phyloP scores from a whole-genome alignment of 2,888 invertebrate genomes.

The Platerodrilus igneus region DNA sequence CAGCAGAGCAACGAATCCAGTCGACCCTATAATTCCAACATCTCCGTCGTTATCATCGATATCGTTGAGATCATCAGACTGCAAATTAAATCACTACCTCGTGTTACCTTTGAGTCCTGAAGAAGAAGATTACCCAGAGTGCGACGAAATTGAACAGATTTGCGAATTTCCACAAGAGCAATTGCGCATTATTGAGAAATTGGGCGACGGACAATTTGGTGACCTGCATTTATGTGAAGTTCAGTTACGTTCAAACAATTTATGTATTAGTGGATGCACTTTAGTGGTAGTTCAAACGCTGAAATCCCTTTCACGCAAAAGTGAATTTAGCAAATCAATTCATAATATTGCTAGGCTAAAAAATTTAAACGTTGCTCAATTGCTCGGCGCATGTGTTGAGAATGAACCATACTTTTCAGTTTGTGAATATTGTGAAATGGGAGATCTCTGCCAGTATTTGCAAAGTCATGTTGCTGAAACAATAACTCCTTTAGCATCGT shows the following conservation, averaged over 20 bases:
- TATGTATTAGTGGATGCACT: constrained; percentile 42
- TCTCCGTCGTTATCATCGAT: constrained; percentile 38
- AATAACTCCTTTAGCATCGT: constrained; percentile 56
- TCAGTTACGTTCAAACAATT: constrained; percentile 27
- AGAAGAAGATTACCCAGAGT: constrained; percentile 52
- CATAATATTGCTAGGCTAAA: constrained; percentile 63
- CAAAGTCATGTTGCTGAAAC: constrained; percentile 75
- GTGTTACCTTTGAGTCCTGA: constrained; percentile 41
- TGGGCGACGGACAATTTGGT: constrained; percentile 73
- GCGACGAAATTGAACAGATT: constrained; percentile 50
- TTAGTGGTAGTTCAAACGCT: constrained; percentile 72
- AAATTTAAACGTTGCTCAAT: constrained; percentile 67
- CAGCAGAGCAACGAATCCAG: constrained; percentile 45
- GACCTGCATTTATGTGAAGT: constrained; percentile 67
- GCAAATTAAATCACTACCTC: constrained; percentile 43
- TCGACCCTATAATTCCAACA: constrained; percentile 35
- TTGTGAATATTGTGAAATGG: constrained; percentile 70
- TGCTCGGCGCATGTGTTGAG: constrained; percentile 68
- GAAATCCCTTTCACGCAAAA: constrained; percentile 57
- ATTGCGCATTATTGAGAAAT: constrained; percentile 69
- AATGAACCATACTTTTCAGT: constrained; percentile 73
- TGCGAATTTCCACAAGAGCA: constrained; percentile 67
- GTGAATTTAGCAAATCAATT: constrained; percentile 69
- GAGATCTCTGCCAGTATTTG: constrained; percentile 80
- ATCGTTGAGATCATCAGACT: constrained; percentile 44